phyloP scores from a whole-genome alignment of 2,113 vertebrate genomes.

The Grus americana region DNA sequence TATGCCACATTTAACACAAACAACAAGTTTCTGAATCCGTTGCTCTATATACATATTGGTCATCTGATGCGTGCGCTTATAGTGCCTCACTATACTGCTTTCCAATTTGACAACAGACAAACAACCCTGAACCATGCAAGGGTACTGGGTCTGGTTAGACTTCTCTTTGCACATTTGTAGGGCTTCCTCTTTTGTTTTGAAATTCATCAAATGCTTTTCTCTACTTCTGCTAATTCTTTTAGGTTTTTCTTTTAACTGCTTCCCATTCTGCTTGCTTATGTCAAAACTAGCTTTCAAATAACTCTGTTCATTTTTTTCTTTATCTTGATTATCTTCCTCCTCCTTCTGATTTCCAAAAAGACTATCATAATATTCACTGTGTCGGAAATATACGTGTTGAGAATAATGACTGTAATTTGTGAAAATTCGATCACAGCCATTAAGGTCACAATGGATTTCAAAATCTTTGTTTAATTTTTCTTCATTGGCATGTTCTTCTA shows the following conservation, averaged over 20 bases:
- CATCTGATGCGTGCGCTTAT: slow-evolving; percentile 85
- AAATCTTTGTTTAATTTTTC: slow-evolving; percentile 78
- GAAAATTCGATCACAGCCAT: slow-evolving; percentile 87
- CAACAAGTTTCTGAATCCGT: slow-evolving; percentile 79
- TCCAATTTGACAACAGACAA: slow-evolving; percentile 88
- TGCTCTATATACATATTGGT: slow-evolving; percentile 68
- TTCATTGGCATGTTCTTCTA: slow-evolving; percentile 75
- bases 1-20: slow-evolving; percentile 78
- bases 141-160: slow-evolving; percentile 82
- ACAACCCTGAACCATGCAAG: slow-evolving; percentile 94
- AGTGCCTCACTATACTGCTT: slow-evolving; percentile 89
- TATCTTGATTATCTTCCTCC: slow-evolving; percentile 61
- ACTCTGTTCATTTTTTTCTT: slow-evolving; percentile 32
- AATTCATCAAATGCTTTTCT: slow-evolving; percentile 74
- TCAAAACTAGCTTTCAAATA: slow-evolving; percentile 36
- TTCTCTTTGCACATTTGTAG: slow-evolving; percentile 93
- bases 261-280: slow-evolving; percentile 61
- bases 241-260: slow-evolving; percentile 58
- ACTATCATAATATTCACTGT: slow-evolving; percentile 84
- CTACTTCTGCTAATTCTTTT: slow-evolving; percentile 65
- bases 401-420: slow-evolving; percentile 83
- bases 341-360: slow-evolving; percentile 72
- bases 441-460: slow-evolving; percentile 85
- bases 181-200: slow-evolving; percentile 87
- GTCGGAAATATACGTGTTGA: slow-evolving; percentile 86